These are phyloP conservation scores for Liparis tanakae DNA, from an alignment of 2,797 vertebrate species.

Conservation along the genomic window DNA sequence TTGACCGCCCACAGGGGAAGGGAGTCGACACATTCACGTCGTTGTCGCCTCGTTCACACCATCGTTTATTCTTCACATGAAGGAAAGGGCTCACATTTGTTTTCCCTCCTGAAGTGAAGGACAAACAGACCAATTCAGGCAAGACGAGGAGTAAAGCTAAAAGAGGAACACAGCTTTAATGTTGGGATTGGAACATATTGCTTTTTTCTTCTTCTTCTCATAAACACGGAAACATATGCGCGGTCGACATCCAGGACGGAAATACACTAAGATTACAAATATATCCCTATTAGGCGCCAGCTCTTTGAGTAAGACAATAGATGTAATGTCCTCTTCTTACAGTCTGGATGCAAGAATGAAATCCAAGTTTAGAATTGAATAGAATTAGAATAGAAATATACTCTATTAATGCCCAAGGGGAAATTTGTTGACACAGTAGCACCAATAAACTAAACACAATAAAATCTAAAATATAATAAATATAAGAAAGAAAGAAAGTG, in stretches of 20 bases:
- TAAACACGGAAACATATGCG: slow-evolving; percentile 21
- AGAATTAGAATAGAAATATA: no score
- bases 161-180: slow-evolving; percentile 19
- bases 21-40: slow-evolving; percentile 41
- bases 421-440: no score
- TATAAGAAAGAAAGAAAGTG: no score
- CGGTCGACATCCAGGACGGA: slow-evolving; percentile 16
- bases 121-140: slow-evolving; percentile 8
- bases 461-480: no score
- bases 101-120: slow-evolving; percentile 9
- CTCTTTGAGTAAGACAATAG: background rate
- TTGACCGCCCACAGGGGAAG: slow-evolving; percentile 69
- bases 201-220: background rate
- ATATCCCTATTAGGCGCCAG: background rate
- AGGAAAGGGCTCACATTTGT: slow-evolving; percentile 48
- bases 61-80: slow-evolving; percentile 39
- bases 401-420: no score
- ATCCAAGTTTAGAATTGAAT: no score
- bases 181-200: background rate
- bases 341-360: background rate
- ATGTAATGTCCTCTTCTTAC: slow-evolving; percentile 8
- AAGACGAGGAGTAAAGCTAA: background rate
- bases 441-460: no score
- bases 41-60: slow-evolving; percentile 38
- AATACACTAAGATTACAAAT: slow-evolving; percentile 17